These are phyloP conservation scores for Heterochromis multidens DNA, from an alignment of 2,113 vertebrate species.

Conservation along the genomic window DNA sequence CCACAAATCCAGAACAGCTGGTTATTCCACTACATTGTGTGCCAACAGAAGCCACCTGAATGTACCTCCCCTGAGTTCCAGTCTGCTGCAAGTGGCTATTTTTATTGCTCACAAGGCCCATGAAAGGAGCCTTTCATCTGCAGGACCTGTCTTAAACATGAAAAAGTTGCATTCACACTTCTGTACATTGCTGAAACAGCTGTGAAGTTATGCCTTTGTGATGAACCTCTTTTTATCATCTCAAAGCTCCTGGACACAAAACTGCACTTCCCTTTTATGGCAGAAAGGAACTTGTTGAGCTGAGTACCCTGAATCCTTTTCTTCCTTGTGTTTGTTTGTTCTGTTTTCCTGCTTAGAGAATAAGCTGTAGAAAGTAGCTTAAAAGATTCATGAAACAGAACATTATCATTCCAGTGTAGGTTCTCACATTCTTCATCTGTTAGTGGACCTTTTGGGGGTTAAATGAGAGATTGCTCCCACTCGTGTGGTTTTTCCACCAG, in stretches of 20 bases:
- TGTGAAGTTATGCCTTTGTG: conserved; percentile 38
- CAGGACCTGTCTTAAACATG: conserved; percentile 1
- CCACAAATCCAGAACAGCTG: neutral
- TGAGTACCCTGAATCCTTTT: neutral
- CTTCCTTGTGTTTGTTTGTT: neutral
- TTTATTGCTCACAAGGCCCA: conserved; percentile 32
- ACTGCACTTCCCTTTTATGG: neutral
- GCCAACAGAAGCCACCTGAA: conserved; percentile 30
- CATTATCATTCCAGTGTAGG: neutral
- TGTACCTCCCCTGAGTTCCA: conserved; percentile 4
- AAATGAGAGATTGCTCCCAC: neutral
- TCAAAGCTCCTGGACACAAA: conserved; percentile 18
- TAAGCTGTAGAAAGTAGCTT: neutral
- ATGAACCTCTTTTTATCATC: neutral
- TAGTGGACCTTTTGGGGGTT: neutral
- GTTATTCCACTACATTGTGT: neutral
- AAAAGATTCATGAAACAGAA: neutral
- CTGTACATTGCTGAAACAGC: conserved; percentile 49
- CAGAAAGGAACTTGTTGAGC: neutral
- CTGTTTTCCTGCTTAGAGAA: neutral
- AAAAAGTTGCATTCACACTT: conserved; percentile 36
- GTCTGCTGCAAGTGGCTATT: conserved; percentile 8
- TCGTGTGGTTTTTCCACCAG: neutral
- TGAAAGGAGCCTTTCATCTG: conserved; percentile 52
- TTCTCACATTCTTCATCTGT: conserved; percentile 17